These are phyloP conservation scores for Phymastichus coffea DNA, from an alignment of 1,140 invertebrate genomes.

Conservation along the genomic window DNA sequence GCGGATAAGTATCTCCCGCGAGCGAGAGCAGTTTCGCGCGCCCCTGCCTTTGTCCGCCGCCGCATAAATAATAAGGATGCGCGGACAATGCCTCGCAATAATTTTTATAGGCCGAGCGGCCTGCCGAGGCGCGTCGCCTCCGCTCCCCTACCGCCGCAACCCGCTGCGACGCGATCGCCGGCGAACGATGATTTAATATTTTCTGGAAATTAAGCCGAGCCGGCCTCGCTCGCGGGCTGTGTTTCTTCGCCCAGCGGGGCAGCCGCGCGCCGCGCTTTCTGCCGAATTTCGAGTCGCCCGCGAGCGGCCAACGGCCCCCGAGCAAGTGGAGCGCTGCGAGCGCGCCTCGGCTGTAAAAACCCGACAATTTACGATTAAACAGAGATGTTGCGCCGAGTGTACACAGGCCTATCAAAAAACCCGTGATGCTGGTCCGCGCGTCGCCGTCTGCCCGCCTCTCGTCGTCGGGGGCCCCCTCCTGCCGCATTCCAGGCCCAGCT, in stretches of 20 bases:
- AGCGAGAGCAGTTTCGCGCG: not conserved
- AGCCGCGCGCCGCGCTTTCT: not conserved
- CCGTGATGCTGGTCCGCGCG: no score
- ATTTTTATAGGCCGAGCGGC: not conserved
- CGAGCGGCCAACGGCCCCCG: no score
- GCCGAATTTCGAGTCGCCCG: no score
- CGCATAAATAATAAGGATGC: constrained; percentile 18
- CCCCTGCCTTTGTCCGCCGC: no score
- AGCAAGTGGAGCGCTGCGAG: no score
- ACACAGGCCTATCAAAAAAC: no score
- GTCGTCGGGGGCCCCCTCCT: no score
- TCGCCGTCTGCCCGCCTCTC: no score
- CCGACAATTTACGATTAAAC: no score
- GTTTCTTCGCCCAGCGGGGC: constrained; percentile 5
- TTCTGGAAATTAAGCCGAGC: constrained; percentile 53
- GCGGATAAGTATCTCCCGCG: constrained; percentile 23
- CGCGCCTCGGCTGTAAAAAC: no score
- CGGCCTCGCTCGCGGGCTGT: constrained; percentile 15
- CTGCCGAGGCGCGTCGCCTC: no score
- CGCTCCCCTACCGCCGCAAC: constrained; percentile 11
- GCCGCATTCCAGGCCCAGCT: constrained; percentile 21
- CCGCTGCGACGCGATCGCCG: constrained; percentile 46
- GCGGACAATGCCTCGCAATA: not conserved
- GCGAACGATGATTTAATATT: constrained; percentile 58
- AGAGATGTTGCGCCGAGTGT: no score